Percentiles rank a stretch among this genome's conserved stretches.
Evolutionary conservation across 1,140 invertebrate genomes (phyloP).

Genomic region (Drosophila cardini): DNA sequence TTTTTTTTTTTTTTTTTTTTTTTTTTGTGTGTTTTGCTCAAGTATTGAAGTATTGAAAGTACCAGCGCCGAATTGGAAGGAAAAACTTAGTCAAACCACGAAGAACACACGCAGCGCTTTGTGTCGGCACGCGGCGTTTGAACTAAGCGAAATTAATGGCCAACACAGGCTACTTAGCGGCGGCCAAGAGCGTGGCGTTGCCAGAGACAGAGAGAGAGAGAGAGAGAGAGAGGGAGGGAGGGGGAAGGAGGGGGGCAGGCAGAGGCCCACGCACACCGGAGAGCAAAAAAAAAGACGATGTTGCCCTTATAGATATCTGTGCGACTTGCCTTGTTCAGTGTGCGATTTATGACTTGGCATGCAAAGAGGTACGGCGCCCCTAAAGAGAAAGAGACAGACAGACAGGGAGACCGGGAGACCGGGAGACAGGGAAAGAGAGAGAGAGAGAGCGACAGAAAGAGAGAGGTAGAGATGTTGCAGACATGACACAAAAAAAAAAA

Average conservation of each 20-base stretch:
- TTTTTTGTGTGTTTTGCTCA: neutral
- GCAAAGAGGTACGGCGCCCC: constrained; percentile 54
- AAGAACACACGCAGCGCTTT: constrained; percentile 72
- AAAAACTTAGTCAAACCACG: constrained; percentile 1
- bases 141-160: constrained; percentile 81
- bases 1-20: neutral
- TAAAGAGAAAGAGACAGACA: neutral
- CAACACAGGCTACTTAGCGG: constrained; percentile 82
- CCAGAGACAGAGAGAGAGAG: constrained; percentile 18
- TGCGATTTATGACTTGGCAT: constrained; percentile 80
- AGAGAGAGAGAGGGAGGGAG: constrained; percentile 1
- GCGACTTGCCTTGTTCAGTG: constrained; percentile 60
- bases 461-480: neutral
- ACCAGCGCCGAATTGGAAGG: neutral
- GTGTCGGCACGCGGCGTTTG: constrained; percentile 71
- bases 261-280: constrained; percentile 32
- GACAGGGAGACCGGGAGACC: too few relatives aligned
- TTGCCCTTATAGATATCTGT: constrained; percentile 58
- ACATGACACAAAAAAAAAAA: neutral
- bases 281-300: constrained; percentile 10
- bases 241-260: neutral
- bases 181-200: constrained; percentile 59
- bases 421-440: constrained; percentile 18
- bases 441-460: neutral
- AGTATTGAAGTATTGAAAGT: constrained; percentile 1